These are phyloP conservation scores for Gambelia wislizenii DNA, from an alignment of 2,797 vertebrate species.

Conservation along the genomic window DNA sequence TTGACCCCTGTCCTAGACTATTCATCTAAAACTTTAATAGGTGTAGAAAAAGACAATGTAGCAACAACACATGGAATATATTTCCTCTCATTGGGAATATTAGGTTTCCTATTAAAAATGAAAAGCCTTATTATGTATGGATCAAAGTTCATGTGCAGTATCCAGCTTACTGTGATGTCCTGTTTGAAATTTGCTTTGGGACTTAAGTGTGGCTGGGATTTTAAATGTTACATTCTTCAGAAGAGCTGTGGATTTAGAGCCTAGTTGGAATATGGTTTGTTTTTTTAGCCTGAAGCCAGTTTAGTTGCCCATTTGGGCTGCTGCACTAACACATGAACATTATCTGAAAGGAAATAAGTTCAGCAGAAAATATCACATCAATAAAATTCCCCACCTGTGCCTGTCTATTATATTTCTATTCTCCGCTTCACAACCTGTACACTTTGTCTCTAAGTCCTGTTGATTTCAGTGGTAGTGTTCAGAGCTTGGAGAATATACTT, in stretches of 20 bases:
- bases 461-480: background rate
- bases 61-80: no score
- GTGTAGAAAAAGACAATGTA: no score
- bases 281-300: background rate
- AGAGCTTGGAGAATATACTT: no score
- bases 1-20: background rate
- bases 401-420: background rate
- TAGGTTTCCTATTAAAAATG: background rate
- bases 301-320: background rate
- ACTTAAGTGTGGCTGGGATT: background rate
- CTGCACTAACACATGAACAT: background rate
- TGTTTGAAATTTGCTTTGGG: background rate
- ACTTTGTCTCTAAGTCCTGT: background rate
- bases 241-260: background rate
- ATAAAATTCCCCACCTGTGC: background rate
- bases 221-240: background rate
- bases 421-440: background rate
- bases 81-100: background rate
- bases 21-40: background rate
- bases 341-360: background rate
- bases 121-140: background rate
- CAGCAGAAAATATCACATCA: background rate
- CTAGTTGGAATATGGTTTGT: background rate
- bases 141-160: background rate
- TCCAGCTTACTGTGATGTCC: background rate